phyloP scores from a whole-genome alignment of 2,113 vertebrate genomes.

The Delphinapterus leucas region DNA sequence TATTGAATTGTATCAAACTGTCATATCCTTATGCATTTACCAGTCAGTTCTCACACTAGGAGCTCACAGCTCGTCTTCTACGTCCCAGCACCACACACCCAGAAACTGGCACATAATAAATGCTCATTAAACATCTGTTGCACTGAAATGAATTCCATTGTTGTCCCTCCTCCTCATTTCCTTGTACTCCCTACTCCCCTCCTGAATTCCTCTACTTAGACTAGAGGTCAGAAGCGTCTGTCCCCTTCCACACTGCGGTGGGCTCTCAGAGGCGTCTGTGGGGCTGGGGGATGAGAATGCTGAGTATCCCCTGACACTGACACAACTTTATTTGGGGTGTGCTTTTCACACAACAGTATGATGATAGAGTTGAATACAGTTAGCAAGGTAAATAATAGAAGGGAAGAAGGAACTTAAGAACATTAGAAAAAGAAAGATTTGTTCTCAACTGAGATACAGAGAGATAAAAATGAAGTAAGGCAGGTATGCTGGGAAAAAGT shows the following conservation, averaged over 20 bases:
- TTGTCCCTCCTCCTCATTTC: background rate
- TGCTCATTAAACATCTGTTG: background rate
- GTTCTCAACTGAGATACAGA: background rate
- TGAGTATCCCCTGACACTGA: background rate
- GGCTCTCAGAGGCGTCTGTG: background rate
- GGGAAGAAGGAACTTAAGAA: background rate
- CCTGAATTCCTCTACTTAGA: background rate
- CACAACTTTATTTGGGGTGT: background rate
- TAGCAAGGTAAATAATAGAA: background rate
- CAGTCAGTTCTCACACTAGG: background rate
- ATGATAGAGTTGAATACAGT: background rate
- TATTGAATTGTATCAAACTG: background rate
- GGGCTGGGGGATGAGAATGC: background rate
- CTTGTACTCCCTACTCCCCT: too few species aligned
- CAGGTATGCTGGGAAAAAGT: background rate
- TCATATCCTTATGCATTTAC: accelerated
- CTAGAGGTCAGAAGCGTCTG: background rate
- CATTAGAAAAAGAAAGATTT: background rate
- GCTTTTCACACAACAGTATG: background rate
- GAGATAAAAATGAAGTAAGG: background rate
- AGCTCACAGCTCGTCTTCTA: background rate
- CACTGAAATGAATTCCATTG: background rate
- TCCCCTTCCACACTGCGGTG: background rate
- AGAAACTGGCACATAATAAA: background rate
- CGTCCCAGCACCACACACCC: background rate